Conservation (phyloP, 2,113 vertebrate species). For the Sylvietta virens region DNA sequence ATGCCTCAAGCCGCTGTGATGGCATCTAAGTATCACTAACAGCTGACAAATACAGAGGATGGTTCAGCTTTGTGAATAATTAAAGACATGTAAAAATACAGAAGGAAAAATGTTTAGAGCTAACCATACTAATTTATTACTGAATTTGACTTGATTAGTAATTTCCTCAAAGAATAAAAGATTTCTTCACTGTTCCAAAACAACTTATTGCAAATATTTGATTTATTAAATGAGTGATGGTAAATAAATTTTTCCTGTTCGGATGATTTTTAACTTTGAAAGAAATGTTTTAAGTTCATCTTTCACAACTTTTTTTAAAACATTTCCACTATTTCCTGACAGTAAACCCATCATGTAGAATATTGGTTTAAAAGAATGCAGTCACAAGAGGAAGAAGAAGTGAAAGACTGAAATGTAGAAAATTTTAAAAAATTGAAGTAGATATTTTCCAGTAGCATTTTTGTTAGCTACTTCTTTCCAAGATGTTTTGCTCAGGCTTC, state of each 20-base stretch:
- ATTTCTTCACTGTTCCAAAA: not conserved
- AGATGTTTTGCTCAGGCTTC: not conserved
- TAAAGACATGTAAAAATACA: not conserved
- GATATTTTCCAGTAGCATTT: not conserved
- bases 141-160: not conserved
- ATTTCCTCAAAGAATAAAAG: not conserved
- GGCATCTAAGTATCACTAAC: not conserved
- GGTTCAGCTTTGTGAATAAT: not conserved
- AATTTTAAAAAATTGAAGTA: fast-evolving
- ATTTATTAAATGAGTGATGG: not conserved
- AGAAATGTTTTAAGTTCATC: not conserved
- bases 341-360: not conserved
- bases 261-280: not conserved
- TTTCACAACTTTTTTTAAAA: not conserved
- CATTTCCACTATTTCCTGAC: not conserved
- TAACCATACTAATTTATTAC: not conserved
- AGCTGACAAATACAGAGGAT: not conserved
- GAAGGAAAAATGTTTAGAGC: not conserved
- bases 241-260: not conserved
- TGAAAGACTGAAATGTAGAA: not conserved
- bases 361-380: not conserved
- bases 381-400: not conserved
- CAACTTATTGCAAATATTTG: not conserved
- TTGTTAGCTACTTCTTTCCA: not conserved
- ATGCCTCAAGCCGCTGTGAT: not conserved